Base-by-base conservation (phyloP, 2,113 vertebrate genomes). In the Takifugu bimaculatus region DNA sequence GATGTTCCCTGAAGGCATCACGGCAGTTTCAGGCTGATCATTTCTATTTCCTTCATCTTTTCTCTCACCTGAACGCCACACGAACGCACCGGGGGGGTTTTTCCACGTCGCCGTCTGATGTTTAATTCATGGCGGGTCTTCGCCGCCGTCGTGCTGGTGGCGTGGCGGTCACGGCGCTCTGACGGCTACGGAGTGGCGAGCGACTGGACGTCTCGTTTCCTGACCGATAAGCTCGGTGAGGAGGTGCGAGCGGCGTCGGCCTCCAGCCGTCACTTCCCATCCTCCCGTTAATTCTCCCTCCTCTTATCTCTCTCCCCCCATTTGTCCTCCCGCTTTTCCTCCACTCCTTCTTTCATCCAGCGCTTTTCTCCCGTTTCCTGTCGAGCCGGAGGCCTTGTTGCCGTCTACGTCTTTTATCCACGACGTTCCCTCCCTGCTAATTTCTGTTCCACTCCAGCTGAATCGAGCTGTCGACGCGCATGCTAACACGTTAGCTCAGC, bases 201-300 rank as follows among this genome's bases (percentile, higher is more conserved):
- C 42, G 20, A 53, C 72, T 43, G 64, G 67, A 78, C 64, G 70
- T 77, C 76, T 79, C 76, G 74, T 81, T 84, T 74, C 68, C 74
- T 5, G 20, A 65, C 63, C 80, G 79, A 80, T 82, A 78, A 80
- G 74, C 65, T 76, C 74, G 55, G 7, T 74, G 73, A 67, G 74
- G 75, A 62, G 45, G 61, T 10, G 35, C 7, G 35, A 39, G 11
- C 7, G 35, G 11, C 7, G 35, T 76, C 58, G 63, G 66, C 77
- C 67, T 74, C 69, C 70, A 59, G 62, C 67, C 79, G 73, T 78
- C 79, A 82, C 79, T 74, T 78, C 60, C 68, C 72, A 80, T 85
- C 82, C 54, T 60, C 42, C 74, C 75, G 68, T 79, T 84, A 79
- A 81, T 77, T 81, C 65, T 68, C 6, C 0, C 10, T 14, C 70